Base-by-base conservation (phyloP, 2,888 invertebrate genomes). In the Nycteola revayana region DNA sequence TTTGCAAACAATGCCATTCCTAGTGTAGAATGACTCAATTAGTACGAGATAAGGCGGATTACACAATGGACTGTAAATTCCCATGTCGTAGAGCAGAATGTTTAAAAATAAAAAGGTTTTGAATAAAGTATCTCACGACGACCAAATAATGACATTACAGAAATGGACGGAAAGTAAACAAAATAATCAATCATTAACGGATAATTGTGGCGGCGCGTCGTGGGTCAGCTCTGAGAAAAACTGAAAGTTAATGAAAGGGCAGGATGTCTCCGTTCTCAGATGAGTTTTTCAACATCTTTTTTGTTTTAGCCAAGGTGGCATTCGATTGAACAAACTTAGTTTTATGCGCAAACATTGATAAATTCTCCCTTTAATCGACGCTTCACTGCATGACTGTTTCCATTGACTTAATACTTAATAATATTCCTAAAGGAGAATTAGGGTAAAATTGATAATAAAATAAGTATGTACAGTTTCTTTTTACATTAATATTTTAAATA, bases 21-120 rank as follows among this genome's bases (percentile, higher is more conserved):
- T 66, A 73, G 81, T 75, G 75, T 78, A 80, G 74, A 77, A 86
- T 80, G 84, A 75, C 85, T 86, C 85, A 84, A 86, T 86, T 86
- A 86, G 80, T 65, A 69, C 56, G 46, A 76, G 78, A 79, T 81
- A 76, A 75, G 50, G 57, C 50, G 62, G 60, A 54, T 61, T 49
- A 59, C 67, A 83, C 83, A 86, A 83, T 83, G 57, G 75, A 56
- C 61, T 62, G 75, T 82, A 80, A 82, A 83, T 79, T 76, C 66
- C 61, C 59, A 52, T 62, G 3, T 3, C 14, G 5, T 14, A 14
- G 14, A 14, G 14, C 14, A 14, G 29, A 28, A 21, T 20, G 25
- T 25, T 21, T n/a, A 20, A 7, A 8, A 9, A 11, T 9, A 25
- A 32, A 41, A 32, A 25, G 3, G 6, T 25, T 45, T 46, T 46